Conservation (phyloP, 2,113 vertebrate genomes). For the Pomatorhinus ruficollis region DNA sequence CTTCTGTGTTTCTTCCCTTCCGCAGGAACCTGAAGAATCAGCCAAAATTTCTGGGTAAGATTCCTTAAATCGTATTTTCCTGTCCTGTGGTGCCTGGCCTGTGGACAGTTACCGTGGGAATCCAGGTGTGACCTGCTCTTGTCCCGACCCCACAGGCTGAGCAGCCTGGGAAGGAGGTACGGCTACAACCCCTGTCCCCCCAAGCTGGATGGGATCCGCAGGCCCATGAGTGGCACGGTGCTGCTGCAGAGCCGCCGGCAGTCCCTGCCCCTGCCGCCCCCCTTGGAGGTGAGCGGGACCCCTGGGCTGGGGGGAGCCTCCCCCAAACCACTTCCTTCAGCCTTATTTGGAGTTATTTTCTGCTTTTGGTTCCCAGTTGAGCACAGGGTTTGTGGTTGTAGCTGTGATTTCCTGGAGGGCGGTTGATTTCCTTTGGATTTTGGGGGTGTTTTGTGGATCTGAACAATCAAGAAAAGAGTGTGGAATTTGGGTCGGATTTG, state of each 20-base stretch:
- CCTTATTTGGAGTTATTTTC: rapidly evolving
- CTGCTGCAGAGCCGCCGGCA: slow-evolving; percentile 71
- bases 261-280: not conserved
- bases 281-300: slow-evolving; percentile 48
- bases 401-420: not conserved
- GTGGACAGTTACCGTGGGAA: rapidly evolving
- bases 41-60: slow-evolving; percentile 67
- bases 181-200: slow-evolving; percentile 77
- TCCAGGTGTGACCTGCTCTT: rapidly evolving
- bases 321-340: rapidly evolving
- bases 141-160: not conserved
- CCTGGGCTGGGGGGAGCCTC: rapidly evolving
- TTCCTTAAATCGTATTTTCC: rapidly evolving
- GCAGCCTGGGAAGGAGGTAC: slow-evolving; percentile 18
- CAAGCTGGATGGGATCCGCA: slow-evolving; percentile 63
- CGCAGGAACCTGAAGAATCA: slow-evolving; percentile 79
- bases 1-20: not conserved
- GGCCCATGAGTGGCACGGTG: slow-evolving; percentile 62
- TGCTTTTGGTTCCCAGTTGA: rapidly evolving
- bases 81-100: rapidly evolving
- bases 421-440: rapidly evolving
- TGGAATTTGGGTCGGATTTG: not conserved
- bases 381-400: rapidly evolving
- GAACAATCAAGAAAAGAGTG: rapidly evolving
- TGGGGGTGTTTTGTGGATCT: rapidly evolving